These are phyloP conservation scores for Dallia pectoralis DNA, from an alignment of 2,797 vertebrate genomes.

Conservation along the genomic window DNA sequence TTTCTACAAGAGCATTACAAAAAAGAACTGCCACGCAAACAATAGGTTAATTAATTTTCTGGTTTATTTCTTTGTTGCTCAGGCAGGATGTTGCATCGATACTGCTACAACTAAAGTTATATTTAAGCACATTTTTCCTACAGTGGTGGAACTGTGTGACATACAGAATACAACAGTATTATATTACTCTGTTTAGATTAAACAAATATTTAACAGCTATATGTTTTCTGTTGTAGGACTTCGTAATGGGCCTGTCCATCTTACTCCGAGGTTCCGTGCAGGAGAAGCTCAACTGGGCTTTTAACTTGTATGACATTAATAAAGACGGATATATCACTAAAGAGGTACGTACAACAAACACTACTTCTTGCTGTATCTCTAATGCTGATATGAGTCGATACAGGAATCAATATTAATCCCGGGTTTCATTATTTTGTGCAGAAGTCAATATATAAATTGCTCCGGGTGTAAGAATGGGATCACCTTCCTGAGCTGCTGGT, in stretches of 20 bases:
- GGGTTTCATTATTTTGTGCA: neutral
- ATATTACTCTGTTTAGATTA: too few relatives aligned
- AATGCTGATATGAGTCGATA: neutral
- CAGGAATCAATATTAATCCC: neutral
- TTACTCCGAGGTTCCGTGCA: slow-evolving; percentile 92
- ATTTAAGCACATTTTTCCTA: neutral
- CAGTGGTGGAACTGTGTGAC: neutral
- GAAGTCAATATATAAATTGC: neutral
- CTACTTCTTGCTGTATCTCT: neutral
- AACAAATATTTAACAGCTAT: neutral
- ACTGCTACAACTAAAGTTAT: neutral
- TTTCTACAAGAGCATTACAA: slow-evolving; percentile 4
- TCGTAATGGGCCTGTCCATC: slow-evolving; percentile 97
- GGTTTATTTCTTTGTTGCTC: neutral
- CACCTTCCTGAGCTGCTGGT: neutral
- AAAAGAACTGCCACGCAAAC: neutral
- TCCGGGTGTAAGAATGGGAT: neutral
- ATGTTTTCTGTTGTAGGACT: slow-evolving; percentile 79
- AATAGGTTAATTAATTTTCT: neutral
- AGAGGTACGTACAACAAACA: slow-evolving; percentile 79
- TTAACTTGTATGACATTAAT: slow-evolving; percentile 99
- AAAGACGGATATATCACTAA: slow-evolving; percentile 99
- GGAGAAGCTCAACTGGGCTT: slow-evolving; percentile 99
- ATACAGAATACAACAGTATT: neutral
- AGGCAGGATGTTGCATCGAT: neutral